Percentiles rank a stretch among this genome's conserved stretches.
Evolutionary conservation across 2,888 invertebrate genomes (phyloP).

Genomic region (Galerucella pusilla): DNA sequence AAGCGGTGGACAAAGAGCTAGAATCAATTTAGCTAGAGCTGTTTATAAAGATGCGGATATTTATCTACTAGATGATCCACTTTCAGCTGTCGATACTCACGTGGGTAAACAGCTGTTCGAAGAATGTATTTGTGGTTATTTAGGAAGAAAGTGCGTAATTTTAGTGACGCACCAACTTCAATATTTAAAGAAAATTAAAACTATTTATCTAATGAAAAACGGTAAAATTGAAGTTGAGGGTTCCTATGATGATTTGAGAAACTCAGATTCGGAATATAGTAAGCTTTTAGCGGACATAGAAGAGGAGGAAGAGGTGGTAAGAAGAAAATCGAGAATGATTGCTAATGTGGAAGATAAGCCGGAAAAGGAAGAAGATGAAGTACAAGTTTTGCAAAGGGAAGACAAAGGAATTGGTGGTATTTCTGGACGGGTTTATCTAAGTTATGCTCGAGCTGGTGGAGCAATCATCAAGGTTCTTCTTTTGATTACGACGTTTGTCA

Average conservation of each 20-base stretch:
- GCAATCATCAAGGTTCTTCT: slow-evolving; percentile 62
- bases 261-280: slow-evolving; percentile 41
- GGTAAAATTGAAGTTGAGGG: slow-evolving; percentile 65
- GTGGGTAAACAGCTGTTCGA: slow-evolving; percentile 89
- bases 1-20: slow-evolving; percentile 85
- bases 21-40: slow-evolving; percentile 86
- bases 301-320: slow-evolving; percentile 39
- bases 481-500: slow-evolving; percentile 66
- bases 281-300: slow-evolving; percentile 36
- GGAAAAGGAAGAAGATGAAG: slow-evolving; percentile 64
- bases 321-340: slow-evolving; percentile 25
- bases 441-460: slow-evolving; percentile 81
- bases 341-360: slow-evolving; percentile 49
- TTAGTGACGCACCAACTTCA: slow-evolving; percentile 80
- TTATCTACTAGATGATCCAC: slow-evolving; percentile 88
- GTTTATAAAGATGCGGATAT: slow-evolving; percentile 86
- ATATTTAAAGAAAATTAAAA: slow-evolving; percentile 69
- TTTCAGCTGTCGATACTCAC: slow-evolving; percentile 89
- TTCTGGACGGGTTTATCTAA: slow-evolving; percentile 68
- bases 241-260: slow-evolving; percentile 42
- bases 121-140: slow-evolving; percentile 74
- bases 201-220: slow-evolving; percentile 70
- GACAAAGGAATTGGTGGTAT: slow-evolving; percentile 71
- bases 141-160: slow-evolving; percentile 75
- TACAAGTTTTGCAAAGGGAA: slow-evolving; percentile 67